A percentile compares a stretch with the other conserved stretches of the same genome.
Evolutionary conservation across 2,888 invertebrate genomes (phyloP).

Genomic region (Tineola bisselliella): DNA sequence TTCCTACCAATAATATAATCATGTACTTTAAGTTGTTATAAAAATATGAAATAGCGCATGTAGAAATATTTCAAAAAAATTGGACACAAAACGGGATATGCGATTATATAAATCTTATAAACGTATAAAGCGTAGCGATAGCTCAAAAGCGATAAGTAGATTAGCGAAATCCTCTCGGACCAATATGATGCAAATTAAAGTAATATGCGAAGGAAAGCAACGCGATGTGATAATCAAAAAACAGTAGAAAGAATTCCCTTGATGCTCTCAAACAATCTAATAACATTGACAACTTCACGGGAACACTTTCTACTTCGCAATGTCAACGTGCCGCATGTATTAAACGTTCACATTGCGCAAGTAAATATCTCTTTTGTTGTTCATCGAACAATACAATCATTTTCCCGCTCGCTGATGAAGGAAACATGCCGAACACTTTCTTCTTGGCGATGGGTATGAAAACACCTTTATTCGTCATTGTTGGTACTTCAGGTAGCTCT

Average conservation of each 20-base stretch:
- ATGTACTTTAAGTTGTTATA: too few species aligned
- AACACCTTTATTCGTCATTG: slow-evolving; percentile 75
- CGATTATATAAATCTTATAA: background rate
- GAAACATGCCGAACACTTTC: slow-evolving; percentile 72
- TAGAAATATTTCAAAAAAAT: too few species aligned
- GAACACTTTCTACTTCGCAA: slow-evolving; percentile 50
- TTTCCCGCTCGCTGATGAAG: slow-evolving; percentile 70
- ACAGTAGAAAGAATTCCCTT: slow-evolving; percentile 52
- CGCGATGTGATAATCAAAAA: slow-evolving; percentile 51
- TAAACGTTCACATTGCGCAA: slow-evolving; percentile 51
- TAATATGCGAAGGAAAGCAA: slow-evolving; percentile 47
- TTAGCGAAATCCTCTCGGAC: slow-evolving; percentile 44
- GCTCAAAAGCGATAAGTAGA: slow-evolving; percentile 22
- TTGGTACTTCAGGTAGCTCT: slow-evolving; percentile 75
- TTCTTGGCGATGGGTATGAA: slow-evolving; percentile 68
- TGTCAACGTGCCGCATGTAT: slow-evolving; percentile 54
- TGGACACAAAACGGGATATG: background rate
- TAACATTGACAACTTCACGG: background rate
- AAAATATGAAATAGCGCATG: too few species aligned
- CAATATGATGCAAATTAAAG: slow-evolving; percentile 51
- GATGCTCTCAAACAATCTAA: background rate
- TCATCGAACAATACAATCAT: slow-evolving; percentile 61
- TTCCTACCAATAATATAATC: too few species aligned
- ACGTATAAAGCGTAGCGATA: slow-evolving; percentile 6
- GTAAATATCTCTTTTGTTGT: slow-evolving; percentile 47